Evolutionary conservation across 2,113 vertebrate genomes (phyloP).

Genomic region (Mesocricetus auratus): DNA sequence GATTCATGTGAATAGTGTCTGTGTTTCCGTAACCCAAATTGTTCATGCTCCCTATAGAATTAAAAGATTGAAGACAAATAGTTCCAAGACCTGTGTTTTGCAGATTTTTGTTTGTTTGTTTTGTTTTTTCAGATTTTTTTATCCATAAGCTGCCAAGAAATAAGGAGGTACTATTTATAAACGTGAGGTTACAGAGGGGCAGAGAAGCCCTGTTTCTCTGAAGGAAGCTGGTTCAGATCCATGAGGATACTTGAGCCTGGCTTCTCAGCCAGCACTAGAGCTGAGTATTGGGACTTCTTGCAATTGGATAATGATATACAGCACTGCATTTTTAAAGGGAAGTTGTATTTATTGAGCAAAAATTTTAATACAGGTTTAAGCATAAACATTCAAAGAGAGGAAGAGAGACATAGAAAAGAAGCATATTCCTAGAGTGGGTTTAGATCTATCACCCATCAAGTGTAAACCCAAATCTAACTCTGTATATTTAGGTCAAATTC

Average conservation of each 20-base stretch:
- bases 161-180: constrained; percentile 13
- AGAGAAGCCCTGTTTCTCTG: background rate
- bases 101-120: background rate
- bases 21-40: background rate
- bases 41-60: background rate
- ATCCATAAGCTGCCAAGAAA: background rate
- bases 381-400: background rate
- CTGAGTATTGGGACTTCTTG: too few relatives aligned
- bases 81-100: background rate
- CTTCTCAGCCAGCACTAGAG: background rate
- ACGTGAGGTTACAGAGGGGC: background rate
- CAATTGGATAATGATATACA: too few relatives aligned
- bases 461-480: background rate
- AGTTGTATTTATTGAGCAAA: background rate
- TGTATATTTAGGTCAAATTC: background rate
- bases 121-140: background rate
- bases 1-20: background rate
- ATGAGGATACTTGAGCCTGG: background rate
- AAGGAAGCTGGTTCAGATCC: background rate
- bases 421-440: background rate
- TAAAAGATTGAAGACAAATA: background rate
- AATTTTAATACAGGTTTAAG: background rate
- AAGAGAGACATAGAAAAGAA: background rate
- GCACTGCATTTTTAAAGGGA: background rate
- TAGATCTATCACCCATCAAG: too few relatives aligned